Conservation (phyloP, 2,113 vertebrate genomes). For the Elaphurus davidianus region DNA sequence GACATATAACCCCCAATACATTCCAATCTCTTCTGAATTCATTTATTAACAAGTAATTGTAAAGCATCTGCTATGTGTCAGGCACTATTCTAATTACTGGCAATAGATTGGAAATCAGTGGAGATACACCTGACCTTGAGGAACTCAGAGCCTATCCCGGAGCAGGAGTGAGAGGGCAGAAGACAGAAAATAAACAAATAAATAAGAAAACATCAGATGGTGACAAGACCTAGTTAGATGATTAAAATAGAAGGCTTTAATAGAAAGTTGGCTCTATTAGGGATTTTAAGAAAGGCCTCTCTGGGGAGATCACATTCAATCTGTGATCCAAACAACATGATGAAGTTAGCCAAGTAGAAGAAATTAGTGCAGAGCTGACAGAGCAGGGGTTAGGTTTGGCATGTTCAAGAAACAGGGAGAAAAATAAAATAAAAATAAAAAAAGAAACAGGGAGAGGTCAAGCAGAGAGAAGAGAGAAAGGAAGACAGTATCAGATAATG, state of each 20-base stretch:
- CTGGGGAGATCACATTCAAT: background rate
- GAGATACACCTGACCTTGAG: background rate
- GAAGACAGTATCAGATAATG: background rate
- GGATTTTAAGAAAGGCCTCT: background rate
- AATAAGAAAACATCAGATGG: background rate
- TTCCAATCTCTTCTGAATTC: background rate
- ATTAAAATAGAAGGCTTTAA: background rate
- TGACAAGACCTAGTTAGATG: background rate
- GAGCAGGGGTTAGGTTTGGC: background rate
- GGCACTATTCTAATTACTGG: background rate
- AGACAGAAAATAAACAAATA: background rate
- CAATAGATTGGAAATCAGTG: background rate
- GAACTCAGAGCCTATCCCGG: background rate
- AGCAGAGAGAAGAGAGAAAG: background rate
- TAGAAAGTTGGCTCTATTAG: background rate
- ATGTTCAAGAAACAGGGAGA: background rate
- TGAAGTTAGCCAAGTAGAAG: background rate
- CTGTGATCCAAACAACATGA: background rate
- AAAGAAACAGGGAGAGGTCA: background rate
- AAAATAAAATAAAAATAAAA: no score
- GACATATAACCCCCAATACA: background rate
- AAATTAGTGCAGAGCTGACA: background rate
- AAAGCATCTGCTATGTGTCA: background rate
- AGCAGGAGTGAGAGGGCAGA: background rate
- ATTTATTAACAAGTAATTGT: constrained; percentile 6